Evolutionary conservation across 2,797 vertebrate genomes (phyloP).

Genomic region (Ambastaia sidthimunki): DNA sequence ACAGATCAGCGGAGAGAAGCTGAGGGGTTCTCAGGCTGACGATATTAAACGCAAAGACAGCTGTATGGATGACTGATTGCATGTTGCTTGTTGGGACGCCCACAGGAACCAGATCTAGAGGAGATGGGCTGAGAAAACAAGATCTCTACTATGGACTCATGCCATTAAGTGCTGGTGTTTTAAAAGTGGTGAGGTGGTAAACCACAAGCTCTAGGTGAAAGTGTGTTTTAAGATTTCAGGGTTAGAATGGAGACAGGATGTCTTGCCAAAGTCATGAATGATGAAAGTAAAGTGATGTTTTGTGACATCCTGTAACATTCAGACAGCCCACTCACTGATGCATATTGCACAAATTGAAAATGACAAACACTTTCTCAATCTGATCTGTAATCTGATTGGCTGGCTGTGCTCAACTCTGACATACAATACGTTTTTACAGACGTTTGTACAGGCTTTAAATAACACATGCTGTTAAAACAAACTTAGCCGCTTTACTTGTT

Average conservation of each 20-base stretch:
- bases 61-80: conserved; percentile 14
- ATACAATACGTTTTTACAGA: background rate
- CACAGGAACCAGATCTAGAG: conserved; percentile 23
- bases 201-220: background rate
- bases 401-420: background rate
- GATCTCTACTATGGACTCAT: background rate
- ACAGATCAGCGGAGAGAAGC: conserved; percentile 31
- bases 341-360: background rate
- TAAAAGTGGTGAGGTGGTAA: conserved; percentile 2
- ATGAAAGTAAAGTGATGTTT: background rate
- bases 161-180: conserved; percentile 6
- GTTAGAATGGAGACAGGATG: background rate
- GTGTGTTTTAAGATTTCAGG: conserved; percentile 8
- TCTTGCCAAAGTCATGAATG: background rate
- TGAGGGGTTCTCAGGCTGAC: background rate
- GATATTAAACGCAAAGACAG: conserved; percentile 4
- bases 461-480: no score
- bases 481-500: background rate
- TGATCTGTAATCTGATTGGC: background rate
- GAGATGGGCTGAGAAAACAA: conserved; percentile 12
- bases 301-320: background rate
- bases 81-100: conserved; percentile 40
- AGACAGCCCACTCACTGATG: background rate
- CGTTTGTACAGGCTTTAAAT: no score
- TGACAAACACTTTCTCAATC: background rate